Conservation (phyloP, 2,797 vertebrate species). For the Melanogrammus aeglefinus region DNA sequence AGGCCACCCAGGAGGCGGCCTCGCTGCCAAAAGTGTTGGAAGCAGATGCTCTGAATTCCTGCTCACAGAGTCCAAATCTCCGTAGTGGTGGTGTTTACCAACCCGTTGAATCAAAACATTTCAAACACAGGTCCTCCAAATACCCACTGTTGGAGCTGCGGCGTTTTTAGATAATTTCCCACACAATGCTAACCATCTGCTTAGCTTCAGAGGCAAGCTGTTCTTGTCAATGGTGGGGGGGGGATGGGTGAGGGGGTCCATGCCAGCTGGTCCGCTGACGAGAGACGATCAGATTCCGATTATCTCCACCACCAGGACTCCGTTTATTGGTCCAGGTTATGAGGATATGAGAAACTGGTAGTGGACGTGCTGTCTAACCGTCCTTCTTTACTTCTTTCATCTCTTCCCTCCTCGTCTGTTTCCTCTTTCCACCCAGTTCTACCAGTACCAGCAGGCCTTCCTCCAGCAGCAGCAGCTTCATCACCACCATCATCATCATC, state of each 20-base stretch:
- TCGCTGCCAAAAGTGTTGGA: conserved; percentile 62
- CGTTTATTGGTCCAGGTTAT: not conserved
- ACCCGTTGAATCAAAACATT: conserved; percentile 57
- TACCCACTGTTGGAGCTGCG: conserved; percentile 55
- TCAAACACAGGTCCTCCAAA: conserved; percentile 64
- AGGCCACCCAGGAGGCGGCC: not conserved
- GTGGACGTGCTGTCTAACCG: not conserved
- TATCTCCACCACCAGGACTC: not conserved
- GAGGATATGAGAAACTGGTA: not conserved
- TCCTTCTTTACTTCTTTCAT: conserved; percentile 50
- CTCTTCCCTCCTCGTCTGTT: conserved; percentile 31
- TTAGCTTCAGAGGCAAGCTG: conserved; percentile 79
- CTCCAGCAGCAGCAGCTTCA: conserved; percentile 79
- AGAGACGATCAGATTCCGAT: not conserved
- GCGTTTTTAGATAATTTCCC: conserved; percentile 71
- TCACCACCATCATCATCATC: conserved; percentile 67
- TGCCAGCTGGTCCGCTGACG: not conserved
- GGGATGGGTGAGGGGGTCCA: conserved; percentile 54
- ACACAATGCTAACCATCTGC: conserved; percentile 76
- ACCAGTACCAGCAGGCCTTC: conserved; percentile 91
- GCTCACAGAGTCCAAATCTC: conserved; percentile 55
- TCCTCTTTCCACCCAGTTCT: conserved; percentile 72
- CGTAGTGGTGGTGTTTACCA: conserved; percentile 63
- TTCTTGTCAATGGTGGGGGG: conserved; percentile 65
- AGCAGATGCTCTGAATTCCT: conserved; percentile 69